A percentile compares a stretch with the other conserved stretches of the same genome.
Evolutionary conservation across 2,888 invertebrate species (phyloP).

Genomic region (Dexiosoma caninum): DNA sequence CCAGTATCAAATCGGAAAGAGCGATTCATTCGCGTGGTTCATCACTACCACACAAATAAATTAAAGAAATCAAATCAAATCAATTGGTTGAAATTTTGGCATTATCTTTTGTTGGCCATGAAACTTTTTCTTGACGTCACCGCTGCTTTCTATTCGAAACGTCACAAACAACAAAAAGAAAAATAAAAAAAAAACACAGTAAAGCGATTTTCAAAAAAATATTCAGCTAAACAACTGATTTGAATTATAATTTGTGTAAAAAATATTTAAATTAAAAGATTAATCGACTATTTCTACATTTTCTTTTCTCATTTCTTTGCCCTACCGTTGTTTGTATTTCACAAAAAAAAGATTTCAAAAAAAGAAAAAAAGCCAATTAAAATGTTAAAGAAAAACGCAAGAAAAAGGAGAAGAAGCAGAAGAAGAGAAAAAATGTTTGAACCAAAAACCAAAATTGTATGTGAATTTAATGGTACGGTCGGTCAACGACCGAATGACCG

Average conservation of each 20-base stretch:
- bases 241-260: conserved; percentile 20
- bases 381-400: background rate
- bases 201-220: background rate
- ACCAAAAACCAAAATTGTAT: conserved; percentile 37
- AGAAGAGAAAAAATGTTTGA: conserved; percentile 48
- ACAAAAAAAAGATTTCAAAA: background rate
- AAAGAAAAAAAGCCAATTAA: background rate
- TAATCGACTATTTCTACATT: conserved; percentile 10
- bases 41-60: too few species aligned
- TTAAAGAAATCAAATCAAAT: too few species aligned
- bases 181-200: background rate
- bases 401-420: conserved; percentile 27
- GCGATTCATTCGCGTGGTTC: too few species aligned
- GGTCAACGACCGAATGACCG: conserved; percentile 62
- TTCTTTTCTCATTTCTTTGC: background rate
- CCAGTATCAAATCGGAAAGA: too few species aligned
- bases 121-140: background rate
- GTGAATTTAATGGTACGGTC: conserved; percentile 56
- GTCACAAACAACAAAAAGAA: background rate
- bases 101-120: background rate
- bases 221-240: conserved; percentile 11
- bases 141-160: conserved; percentile 30
- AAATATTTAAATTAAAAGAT: conserved; percentile 35
- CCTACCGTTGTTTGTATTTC: background rate
- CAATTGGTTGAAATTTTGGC: too few species aligned